Evolutionary conservation across 2,113 vertebrate genomes (phyloP).

Genomic region (Sebastes fasciatus): DNA sequence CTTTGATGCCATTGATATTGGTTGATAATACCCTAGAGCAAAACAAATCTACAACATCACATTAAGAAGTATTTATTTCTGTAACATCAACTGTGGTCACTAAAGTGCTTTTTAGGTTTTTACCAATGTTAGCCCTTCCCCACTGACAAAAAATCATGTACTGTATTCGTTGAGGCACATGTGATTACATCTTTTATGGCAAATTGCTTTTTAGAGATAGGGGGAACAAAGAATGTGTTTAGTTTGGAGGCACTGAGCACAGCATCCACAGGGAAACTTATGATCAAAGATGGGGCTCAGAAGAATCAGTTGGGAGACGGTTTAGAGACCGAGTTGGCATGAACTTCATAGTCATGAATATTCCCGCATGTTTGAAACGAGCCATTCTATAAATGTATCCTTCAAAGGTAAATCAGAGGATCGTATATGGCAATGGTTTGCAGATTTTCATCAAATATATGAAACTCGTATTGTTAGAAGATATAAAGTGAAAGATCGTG

Average conservation of each 20-base stretch:
- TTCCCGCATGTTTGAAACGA: neutral
- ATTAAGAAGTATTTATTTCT: slow-evolving; percentile 12
- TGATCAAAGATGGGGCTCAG: neutral
- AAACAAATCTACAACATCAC: slow-evolving; percentile 15
- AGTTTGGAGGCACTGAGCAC: neutral
- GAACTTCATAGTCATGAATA: neutral
- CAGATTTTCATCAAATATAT: neutral
- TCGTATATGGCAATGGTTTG: neutral
- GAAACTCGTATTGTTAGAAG: neutral
- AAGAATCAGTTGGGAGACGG: neutral
- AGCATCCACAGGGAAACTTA: slow-evolving; percentile 8
- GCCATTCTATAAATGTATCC: neutral
- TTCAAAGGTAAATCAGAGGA: neutral
- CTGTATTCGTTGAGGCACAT: slow-evolving; percentile 14
- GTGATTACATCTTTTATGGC: slow-evolving; percentile 47
- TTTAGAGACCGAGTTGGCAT: neutral
- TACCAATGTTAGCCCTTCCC: neutral
- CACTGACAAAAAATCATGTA: neutral
- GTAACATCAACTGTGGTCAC: slow-evolving; percentile 1
- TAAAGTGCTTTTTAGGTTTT: slow-evolving; percentile 25
- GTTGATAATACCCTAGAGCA: neutral
- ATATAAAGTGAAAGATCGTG: neutral
- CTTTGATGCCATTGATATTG: neutral
- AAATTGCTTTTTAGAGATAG: slow-evolving; percentile 11
- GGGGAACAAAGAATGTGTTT: slow-evolving; percentile 17